These are phyloP conservation scores for Psettodes erumei DNA, from an alignment of 2,113 vertebrate genomes.

Conservation along the genomic window DNA sequence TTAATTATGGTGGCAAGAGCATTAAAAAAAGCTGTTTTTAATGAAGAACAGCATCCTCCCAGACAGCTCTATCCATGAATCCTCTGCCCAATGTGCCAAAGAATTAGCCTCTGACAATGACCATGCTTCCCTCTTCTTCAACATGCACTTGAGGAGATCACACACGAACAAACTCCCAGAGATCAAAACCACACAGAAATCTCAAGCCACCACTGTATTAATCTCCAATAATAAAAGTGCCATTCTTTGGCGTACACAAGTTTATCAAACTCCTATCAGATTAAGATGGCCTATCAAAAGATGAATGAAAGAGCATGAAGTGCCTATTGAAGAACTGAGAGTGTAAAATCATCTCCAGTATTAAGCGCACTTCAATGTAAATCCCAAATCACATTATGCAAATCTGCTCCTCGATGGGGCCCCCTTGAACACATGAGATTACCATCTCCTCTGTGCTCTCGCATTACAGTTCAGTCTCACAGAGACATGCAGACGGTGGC, in stretches of 20 bases:
- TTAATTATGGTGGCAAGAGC: conserved; percentile 48
- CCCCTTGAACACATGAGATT: conserved; percentile 67
- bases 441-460: conserved; percentile 51
- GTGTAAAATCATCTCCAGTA: conserved; percentile 57
- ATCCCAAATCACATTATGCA: conserved; percentile 77
- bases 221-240: conserved; percentile 55
- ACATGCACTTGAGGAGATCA: conserved; percentile 46
- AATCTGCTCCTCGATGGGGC: conserved; percentile 70
- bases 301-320: conserved; percentile 39
- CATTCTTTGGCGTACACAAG: conserved; percentile 55
- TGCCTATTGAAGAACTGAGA: conserved; percentile 60
- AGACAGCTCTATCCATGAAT: neutral
- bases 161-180: conserved; percentile 26
- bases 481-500: conserved; percentile 7
- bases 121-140: neutral
- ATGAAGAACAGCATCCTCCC: neutral
- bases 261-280: conserved; percentile 61
- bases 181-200: conserved; percentile 46
- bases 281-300: conserved; percentile 42
- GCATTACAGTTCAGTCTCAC: neutral
- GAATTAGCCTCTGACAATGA: conserved; percentile 12
- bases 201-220: conserved; percentile 36
- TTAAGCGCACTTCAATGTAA: conserved; percentile 70
- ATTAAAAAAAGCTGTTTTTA: conserved; percentile 5
- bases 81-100: neutral